These are phyloP conservation scores for Alosa alosa DNA, from an alignment of 2,113 vertebrate species.

Conservation along the genomic window DNA sequence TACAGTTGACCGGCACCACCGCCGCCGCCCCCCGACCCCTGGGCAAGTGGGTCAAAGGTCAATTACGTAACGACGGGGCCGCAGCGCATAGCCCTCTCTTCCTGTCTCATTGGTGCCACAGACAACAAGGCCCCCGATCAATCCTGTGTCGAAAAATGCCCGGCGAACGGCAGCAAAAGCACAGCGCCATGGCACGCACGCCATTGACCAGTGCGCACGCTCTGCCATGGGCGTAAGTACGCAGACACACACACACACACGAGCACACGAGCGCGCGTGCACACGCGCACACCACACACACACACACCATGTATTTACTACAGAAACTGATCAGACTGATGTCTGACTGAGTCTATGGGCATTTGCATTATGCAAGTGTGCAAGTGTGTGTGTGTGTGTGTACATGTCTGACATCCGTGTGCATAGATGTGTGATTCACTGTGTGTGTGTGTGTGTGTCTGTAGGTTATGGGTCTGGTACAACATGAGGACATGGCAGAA, in stretches of 20 bases:
- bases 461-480: too few species aligned
- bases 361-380: neutral
- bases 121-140: neutral
- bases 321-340: neutral
- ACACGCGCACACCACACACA: neutral
- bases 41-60: slow-evolving; percentile 35
- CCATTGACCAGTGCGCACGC: neutral
- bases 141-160: neutral
- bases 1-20: too few species aligned
- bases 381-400: slow-evolving; percentile 1
- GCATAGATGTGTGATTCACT: neutral
- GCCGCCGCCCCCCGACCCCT: too few species aligned
- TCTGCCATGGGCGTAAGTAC: neutral
- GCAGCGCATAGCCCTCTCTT: slow-evolving; percentile 16
- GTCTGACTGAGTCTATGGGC: neutral
- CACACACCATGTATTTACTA: neutral
- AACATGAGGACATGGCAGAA: too few species aligned
- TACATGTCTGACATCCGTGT: neutral
- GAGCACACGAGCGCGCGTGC: too few species aligned
- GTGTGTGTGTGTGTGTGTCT: neutral
- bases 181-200: neutral
- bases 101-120: neutral
- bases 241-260: neutral
- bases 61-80: slow-evolving; percentile 20
- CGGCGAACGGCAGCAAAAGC: neutral